Evolutionary conservation across 2,113 vertebrate genomes (phyloP).

Genomic region (Leptosomus discolor): DNA sequence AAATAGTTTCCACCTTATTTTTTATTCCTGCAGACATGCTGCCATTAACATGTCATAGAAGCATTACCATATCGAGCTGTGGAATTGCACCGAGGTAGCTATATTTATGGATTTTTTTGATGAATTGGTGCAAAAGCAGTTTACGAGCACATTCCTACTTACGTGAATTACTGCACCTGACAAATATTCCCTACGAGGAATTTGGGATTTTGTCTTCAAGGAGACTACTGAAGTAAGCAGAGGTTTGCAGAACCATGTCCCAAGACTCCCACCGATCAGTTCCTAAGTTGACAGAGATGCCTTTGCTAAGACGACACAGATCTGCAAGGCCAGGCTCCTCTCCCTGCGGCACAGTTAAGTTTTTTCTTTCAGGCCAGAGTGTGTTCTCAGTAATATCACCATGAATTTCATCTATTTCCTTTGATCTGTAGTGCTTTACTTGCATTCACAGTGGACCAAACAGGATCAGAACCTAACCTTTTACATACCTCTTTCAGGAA

Average conservation of each 20-base stretch:
- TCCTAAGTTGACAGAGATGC: not conserved
- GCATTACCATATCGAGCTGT: fast-evolving
- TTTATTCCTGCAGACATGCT: not conserved
- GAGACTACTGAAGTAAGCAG: not conserved
- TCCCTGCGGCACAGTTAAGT: not conserved
- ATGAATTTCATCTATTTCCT: not conserved
- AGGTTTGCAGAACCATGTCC: not conserved
- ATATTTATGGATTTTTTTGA: fast-evolving
- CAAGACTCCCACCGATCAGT: not conserved
- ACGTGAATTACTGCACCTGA: not conserved
- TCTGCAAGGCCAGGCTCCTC: not conserved
- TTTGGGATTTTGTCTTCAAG: not conserved
- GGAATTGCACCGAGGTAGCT: not conserved
- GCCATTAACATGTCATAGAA: not conserved
- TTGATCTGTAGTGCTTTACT: not conserved
- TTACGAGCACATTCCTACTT: not conserved
- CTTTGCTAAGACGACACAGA: not conserved
- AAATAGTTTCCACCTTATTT: not conserved
- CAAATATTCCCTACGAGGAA: not conserved
- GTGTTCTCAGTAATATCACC: not conserved
- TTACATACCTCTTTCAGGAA: not conserved
- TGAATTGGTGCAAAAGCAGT: not conserved
- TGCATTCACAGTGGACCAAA: not conserved
- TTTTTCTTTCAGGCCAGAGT: not conserved
- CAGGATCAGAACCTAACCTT: not conserved